phyloP scores from a whole-genome alignment of 1,140 invertebrate genomes.

The Epicauta chinensis region DNA sequence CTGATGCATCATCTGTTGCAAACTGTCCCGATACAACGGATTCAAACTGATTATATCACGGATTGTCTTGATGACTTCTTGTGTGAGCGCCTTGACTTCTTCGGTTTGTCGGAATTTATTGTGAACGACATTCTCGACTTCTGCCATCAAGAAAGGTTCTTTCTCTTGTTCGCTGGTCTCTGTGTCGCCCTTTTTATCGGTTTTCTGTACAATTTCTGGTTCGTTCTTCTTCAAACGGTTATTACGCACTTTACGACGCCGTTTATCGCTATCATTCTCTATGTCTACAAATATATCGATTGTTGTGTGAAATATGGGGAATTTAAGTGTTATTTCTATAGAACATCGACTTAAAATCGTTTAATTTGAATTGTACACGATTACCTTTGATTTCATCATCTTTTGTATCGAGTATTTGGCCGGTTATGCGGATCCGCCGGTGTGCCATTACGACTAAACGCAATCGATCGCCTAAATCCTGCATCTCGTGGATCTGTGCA shows the following conservation, averaged over 20 bases:
- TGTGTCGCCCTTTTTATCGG: slow-evolving; percentile 22
- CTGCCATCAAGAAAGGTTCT: slow-evolving; percentile 78
- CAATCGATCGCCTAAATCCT: slow-evolving; percentile 88
- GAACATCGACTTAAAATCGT: slow-evolving; percentile 1
- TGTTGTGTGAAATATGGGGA: slow-evolving; percentile 61
- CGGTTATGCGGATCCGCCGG: slow-evolving; percentile 74
- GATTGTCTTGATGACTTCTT: slow-evolving; percentile 97
- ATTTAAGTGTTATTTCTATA: slow-evolving; percentile 49
- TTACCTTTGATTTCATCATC: slow-evolving; percentile 39
- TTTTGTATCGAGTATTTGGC: slow-evolving; percentile 67
- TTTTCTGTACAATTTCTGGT: slow-evolving; percentile 11
- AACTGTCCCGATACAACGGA: slow-evolving; percentile 84
- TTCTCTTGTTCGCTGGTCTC: slow-evolving; percentile 8
- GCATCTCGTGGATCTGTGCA: slow-evolving; percentile 96
- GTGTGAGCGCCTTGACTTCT: slow-evolving; percentile 94
- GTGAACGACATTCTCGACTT: slow-evolving; percentile 90
- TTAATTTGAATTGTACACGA: not conserved
- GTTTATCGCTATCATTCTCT: slow-evolving; percentile 49
- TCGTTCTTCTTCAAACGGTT: slow-evolving; percentile 33
- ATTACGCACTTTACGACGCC: slow-evolving; percentile 48
- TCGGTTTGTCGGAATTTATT: slow-evolving; percentile 87
- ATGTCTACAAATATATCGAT: slow-evolving; percentile 58
- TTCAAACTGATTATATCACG: slow-evolving; percentile 94
- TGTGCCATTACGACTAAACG: slow-evolving; percentile 92
- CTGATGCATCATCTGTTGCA: slow-evolving; percentile 93